Evolutionary conservation across 2,888 invertebrate species (phyloP).

Genomic region (Watsonalla cultraria): DNA sequence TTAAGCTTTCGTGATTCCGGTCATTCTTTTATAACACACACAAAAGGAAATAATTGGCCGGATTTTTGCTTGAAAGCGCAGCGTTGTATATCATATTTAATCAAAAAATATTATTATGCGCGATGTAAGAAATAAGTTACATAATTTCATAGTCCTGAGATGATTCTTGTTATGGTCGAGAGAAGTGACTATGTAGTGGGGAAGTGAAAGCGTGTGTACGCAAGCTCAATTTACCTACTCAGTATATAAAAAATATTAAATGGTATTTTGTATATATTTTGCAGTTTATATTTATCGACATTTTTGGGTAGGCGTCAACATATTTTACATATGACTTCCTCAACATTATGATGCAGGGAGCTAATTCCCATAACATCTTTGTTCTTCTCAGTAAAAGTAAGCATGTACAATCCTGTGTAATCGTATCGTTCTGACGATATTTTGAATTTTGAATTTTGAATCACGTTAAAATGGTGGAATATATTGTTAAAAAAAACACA

Average conservation of each 20-base stretch:
- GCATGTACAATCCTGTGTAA: too few species aligned
- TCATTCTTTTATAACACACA: neutral
- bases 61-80: neutral
- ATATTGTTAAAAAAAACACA: too few species aligned
- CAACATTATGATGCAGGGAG: too few species aligned
- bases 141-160: neutral
- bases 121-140: neutral
- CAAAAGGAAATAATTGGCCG: neutral
- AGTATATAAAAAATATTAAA: slow-evolving; percentile 3
- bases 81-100: neutral
- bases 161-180: slow-evolving; percentile 7
- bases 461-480: too few species aligned
- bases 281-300: too few species aligned
- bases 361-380: too few species aligned
- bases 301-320: too few species aligned
- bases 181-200: slow-evolving; percentile 12
- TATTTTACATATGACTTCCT: too few species aligned
- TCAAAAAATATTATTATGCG: neutral
- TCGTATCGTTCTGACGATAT: too few species aligned
- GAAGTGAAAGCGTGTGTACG: slow-evolving; percentile 29
- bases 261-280: neutral
- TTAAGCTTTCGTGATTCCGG: neutral
- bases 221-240: slow-evolving; percentile 16
- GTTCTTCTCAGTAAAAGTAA: too few species aligned
- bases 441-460: too few species aligned